Evolutionary conservation across 2,113 vertebrate species (phyloP), one percentile per base, ranked within the genome.

Genomic region (Nibea coibor): DNA sequence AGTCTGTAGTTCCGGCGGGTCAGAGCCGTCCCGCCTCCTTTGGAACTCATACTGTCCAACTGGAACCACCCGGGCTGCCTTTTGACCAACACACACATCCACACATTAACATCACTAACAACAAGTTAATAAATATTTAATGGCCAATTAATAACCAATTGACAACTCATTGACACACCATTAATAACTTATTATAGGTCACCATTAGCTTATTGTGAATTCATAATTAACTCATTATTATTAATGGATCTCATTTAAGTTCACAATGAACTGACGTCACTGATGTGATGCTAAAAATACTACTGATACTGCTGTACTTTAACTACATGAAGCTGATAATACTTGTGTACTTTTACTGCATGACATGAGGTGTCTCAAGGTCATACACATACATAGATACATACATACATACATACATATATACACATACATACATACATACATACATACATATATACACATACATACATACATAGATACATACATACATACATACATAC

Each of bases 1-100:
- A 98, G 93, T 78, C 95, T 94, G 89, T 97, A 98, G 94, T 94
- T 98, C 45, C 96, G 96, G 80, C 95, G 96, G 10, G 96, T 95
- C 89, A 97, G 93, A 70, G 96, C 87, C 17, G 96, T 93, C 47
- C 96, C 93, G 5, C 96, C 90, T 75, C 96, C 96, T 93, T 96
- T 97, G 0, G 97, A 97, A 3, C 95, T 97, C 98, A 99, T 99
- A 0, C 57, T 93, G 88, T 47, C 43, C 1, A 63, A 10, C 31
- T 64, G 80, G 48, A 68, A 45, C 58, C 85, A 58, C 82, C 76
- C 54, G 53, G 61, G 50, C 78, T 73, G 45, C 24, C 82, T 82
- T 80, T 75, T 72, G 69, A 45, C n/a, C 72, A n/a, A 82, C 53
- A 87, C 1, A 10, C 8, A 35, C 28, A 19, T 22, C 43, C 45